Evolutionary conservation across 2,888 invertebrate species (phyloP).

Genomic region (Orchesellides sinensis): DNA sequence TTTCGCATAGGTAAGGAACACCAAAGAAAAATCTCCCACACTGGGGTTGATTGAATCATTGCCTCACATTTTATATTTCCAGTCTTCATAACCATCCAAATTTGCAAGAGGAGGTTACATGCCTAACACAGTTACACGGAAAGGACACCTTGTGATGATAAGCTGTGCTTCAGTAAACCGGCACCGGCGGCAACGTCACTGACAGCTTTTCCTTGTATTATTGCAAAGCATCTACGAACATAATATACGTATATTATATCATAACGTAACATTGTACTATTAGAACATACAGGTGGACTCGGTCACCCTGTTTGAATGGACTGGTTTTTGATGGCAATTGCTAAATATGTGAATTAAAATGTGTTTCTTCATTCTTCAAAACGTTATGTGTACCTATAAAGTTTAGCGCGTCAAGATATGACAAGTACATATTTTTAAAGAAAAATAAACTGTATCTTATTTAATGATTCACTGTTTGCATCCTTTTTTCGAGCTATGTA

Average conservation of each 20-base stretch:
- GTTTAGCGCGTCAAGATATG: too few relatives aligned
- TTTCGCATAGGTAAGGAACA: slow-evolving; percentile 23
- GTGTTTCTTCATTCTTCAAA: too few relatives aligned
- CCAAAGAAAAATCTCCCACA: slow-evolving; percentile 22
- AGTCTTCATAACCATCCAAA: neutral
- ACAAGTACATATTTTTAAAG: too few relatives aligned
- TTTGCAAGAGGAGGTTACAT: slow-evolving; percentile 7
- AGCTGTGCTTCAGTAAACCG: slow-evolving; percentile 52
- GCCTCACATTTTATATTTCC: neutral
- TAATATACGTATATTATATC: neutral
- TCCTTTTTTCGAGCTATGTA: too few relatives aligned
- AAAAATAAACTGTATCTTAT: too few relatives aligned
- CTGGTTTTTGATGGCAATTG: neutral
- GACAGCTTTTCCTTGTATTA: slow-evolving; percentile 57
- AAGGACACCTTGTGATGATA: slow-evolving; percentile 60
- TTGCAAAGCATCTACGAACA: slow-evolving; percentile 5
- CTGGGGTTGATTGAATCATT: slow-evolving; percentile 46
- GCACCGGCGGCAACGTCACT: too few relatives aligned
- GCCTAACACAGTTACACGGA: slow-evolving; percentile 63
- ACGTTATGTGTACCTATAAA: too few relatives aligned
- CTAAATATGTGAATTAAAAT: slow-evolving; percentile 3
- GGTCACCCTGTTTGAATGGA: slow-evolving; percentile 43
- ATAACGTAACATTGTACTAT: too few relatives aligned
- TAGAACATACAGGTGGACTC: slow-evolving; percentile 48
- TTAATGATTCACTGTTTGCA: too few relatives aligned